Conservation (phyloP, 1,140 invertebrate species). For the Uloborus diversus region DNA sequence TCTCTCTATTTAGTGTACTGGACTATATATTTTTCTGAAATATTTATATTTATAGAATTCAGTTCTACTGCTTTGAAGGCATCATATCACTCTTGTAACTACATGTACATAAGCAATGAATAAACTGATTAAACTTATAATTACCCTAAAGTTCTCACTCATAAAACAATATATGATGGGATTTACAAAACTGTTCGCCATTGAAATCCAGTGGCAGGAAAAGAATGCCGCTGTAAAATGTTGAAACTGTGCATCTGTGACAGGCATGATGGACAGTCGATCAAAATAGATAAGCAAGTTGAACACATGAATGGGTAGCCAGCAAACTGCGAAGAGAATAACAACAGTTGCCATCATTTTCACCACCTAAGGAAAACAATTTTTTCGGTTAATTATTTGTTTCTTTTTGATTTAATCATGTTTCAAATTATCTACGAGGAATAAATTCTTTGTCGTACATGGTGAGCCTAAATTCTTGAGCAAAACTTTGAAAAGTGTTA, state of each 20-base stretch:
- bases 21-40: no score
- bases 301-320: conserved; percentile 69
- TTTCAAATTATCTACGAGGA: no score
- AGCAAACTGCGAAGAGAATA: conserved; percentile 69
- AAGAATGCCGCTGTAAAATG: conserved; percentile 66
- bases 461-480: no score
- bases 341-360: conserved; percentile 71
- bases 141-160: conserved; percentile 83
- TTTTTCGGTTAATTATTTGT: no score
- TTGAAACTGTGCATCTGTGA: conserved; percentile 60
- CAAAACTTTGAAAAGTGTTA: no score
- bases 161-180: conserved; percentile 89
- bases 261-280: conserved; percentile 41
- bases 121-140: no score
- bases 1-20: no score
- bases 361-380: conserved; percentile 67
- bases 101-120: no score
- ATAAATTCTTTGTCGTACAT: no score
- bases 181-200: conserved; percentile 84
- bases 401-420: not conserved
- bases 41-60: no score
- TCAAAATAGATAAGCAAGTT: conserved; percentile 63
- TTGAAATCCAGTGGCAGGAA: conserved; percentile 69
- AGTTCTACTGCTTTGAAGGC: no score
- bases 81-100: no score